A percentile compares a stretch with the other conserved stretches of the same genome.
Evolutionary conservation across 2,797 vertebrate genomes (phyloP).

Genomic region (Erethizon dorsatum): DNA sequence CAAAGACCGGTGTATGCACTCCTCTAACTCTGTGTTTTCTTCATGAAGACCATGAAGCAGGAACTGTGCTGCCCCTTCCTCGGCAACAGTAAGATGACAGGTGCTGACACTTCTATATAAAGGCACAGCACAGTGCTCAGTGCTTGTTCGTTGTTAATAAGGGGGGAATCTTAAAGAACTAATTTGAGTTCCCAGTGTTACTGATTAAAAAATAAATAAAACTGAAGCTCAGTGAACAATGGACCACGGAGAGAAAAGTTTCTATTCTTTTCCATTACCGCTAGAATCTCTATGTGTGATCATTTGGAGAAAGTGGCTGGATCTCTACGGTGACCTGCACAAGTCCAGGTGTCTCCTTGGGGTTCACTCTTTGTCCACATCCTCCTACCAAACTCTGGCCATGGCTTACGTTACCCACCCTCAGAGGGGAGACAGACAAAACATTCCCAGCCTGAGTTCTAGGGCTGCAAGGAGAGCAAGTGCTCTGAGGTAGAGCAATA

Average conservation of each 20-base stretch:
- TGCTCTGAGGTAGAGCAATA: neutral
- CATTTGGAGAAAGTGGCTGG: neutral
- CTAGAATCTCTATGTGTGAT: slow-evolving; percentile 37
- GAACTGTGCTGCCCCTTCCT: neutral
- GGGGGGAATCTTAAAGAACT: slow-evolving; percentile 43
- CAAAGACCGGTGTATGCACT: neutral
- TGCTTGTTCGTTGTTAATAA: neutral
- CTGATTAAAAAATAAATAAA: slow-evolving; percentile 48
- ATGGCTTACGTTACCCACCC: neutral
- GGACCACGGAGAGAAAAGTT: neutral
- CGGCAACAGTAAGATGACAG: neutral
- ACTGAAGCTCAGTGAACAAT: neutral
- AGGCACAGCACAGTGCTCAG: neutral
- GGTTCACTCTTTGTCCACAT: neutral
- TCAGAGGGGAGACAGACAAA: neutral
- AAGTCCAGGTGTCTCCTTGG: neutral
- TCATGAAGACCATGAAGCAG: neutral
- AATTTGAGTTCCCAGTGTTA: slow-evolving; percentile 50
- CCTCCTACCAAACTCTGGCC: neutral
- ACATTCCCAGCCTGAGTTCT: neutral
- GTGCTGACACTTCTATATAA: neutral
- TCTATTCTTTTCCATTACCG: neutral
- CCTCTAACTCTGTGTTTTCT: neutral
- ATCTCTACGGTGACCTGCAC: neutral
- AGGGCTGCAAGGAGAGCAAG: neutral